Evolutionary conservation across 2,888 invertebrate species (phyloP).

Genomic region (Heliconius cydno): DNA sequence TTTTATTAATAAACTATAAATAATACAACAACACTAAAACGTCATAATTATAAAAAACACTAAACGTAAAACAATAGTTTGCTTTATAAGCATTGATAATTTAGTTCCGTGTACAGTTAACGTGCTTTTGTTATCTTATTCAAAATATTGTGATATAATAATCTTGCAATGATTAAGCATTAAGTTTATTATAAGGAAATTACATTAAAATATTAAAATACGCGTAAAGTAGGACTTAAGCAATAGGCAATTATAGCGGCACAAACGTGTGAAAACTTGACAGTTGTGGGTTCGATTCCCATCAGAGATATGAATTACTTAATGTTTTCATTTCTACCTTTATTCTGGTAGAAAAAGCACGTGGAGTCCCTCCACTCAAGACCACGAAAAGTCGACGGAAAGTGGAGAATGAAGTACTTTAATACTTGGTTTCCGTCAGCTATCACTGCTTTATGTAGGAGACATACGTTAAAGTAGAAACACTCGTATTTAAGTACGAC

Average conservation of each 20-base stretch:
- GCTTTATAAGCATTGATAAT: slow-evolving; percentile 42
- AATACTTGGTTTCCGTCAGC: neutral
- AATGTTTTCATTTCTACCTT: neutral
- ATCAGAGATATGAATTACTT: neutral
- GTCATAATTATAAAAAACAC: slow-evolving; percentile 4
- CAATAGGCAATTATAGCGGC: too few species aligned
- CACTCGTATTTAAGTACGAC: too few species aligned
- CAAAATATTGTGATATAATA: neutral
- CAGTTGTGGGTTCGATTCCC: neutral
- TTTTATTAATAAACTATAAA: neutral
- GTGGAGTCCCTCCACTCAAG: neutral
- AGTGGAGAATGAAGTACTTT: neutral
- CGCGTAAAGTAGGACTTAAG: too few species aligned
- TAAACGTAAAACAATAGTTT: slow-evolving; percentile 9
- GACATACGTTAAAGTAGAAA: too few species aligned
- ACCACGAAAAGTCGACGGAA: neutral
- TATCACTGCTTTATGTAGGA: too few species aligned
- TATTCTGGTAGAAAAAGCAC: neutral
- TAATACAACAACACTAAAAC: neutral
- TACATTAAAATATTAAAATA: neutral
- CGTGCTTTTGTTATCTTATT: slow-evolving; percentile 9
- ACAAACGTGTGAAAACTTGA: neutral
- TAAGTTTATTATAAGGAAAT: slow-evolving; percentile 1
- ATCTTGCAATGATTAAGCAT: neutral
- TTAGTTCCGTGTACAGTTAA: slow-evolving; percentile 42